Base-by-base conservation (phyloP, 2,113 vertebrate genomes). In the Chrysemys picta region DNA sequence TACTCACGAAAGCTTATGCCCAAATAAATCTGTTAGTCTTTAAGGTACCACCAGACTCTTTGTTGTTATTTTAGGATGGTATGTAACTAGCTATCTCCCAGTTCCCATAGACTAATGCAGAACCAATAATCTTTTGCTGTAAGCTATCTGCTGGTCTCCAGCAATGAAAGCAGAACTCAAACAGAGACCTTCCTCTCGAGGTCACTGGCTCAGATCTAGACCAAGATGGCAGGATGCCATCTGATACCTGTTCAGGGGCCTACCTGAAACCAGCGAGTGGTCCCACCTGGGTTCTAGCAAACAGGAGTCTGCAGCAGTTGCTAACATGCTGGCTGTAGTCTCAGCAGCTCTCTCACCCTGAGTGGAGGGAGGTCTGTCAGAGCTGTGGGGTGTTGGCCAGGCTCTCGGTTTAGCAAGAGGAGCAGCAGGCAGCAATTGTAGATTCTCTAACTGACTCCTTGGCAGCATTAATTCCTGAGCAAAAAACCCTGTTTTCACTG, bases 361-460 rank as follows among this genome's bases (percentile, higher is more conserved):
- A 81, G 93, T 90, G 90, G 96, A 57, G 96, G 95, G 96, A 95
- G 93, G 96, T 92, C 96, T 95, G 62, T n/a, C 62, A 69, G 59
- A 69, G 62, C 62, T 10, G 8, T n/a, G 35, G 16, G 7, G 14
- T n/a, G 7, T n/a, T n/a, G 96, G 96, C 97, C 97, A 95, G 96
- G 92, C 96, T 97, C 62, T 92, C 95, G 93, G 93, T 96, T 89
- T 96, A 72, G 91, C 96, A 82, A 94, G 97, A 95, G 95, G 62
- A 97, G 93, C 97, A 97, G 96, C 97, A 97, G 95, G 97, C 97
- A 97, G 95, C 95, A 95, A 97, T 96, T 97, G 96, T 96, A 88
- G 94, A 96, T n/a, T 69, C 62, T n/a, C 35, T 69, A 19, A 69
- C 62, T n/a, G 62, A 16, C 31, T 19, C 62, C 16, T 69, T n/a